Percentiles rank a stretch among this genome's conserved stretches.
phyloP scores from a whole-genome alignment of 2,888 invertebrate species.

The Sericinus montela region DNA sequence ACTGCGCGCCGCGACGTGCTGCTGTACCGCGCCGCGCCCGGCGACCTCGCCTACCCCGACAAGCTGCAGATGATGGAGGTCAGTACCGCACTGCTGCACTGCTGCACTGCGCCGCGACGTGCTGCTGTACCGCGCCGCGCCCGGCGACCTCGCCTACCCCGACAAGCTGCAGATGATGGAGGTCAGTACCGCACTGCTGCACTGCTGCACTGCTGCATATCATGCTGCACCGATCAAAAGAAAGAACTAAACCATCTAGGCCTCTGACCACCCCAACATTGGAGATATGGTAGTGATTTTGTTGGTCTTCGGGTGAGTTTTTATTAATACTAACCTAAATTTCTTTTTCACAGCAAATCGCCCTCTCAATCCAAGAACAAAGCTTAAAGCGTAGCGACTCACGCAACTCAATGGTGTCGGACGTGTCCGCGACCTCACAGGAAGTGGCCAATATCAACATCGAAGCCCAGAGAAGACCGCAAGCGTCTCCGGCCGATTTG shows the following conservation, averaged over 20 bases:
- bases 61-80: slow-evolving; percentile 99
- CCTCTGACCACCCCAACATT: no score
- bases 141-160: no score
- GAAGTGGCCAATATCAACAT: slow-evolving; percentile 84
- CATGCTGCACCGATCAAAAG: not conserved
- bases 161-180: no score
- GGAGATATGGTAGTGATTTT: no score
- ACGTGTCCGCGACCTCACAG: slow-evolving; percentile 83
- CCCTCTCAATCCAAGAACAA: slow-evolving; percentile 81
- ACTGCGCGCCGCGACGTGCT: slow-evolving; percentile 89
- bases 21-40: slow-evolving; percentile 92
- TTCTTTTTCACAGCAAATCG: slow-evolving; percentile 76
- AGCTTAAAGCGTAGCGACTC: slow-evolving; percentile 81
- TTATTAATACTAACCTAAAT: no score
- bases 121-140: not conserved
- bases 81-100: not conserved
- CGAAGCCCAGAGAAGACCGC: slow-evolving; percentile 53
- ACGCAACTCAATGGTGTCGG: slow-evolving; percentile 83
- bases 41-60: slow-evolving; percentile 98
- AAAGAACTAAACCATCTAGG: no score
- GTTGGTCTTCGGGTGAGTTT: no score
- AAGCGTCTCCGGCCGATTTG: slow-evolving; percentile 93
- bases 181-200: not conserved
- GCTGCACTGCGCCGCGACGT: not conserved
- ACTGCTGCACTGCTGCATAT: not conserved